Conservation (phyloP, 2,888 invertebrate species). For the Xylota sylvarum region DNA sequence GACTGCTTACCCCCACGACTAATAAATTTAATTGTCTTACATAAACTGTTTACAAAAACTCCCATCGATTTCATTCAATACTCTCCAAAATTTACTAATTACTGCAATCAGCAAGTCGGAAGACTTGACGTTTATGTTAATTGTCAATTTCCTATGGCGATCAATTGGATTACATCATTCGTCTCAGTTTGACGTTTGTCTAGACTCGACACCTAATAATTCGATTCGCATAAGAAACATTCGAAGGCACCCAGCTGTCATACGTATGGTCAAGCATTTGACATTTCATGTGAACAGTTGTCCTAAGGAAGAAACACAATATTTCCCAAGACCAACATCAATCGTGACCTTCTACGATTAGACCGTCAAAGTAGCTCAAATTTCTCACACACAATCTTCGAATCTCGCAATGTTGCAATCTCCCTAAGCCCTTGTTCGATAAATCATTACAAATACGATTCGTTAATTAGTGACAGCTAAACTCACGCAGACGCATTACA, state of each 20-base stretch:
- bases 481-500: slow-evolving; percentile 26
- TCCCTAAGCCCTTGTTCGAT: slow-evolving; percentile 11
- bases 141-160: not conserved
- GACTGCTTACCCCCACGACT: no score
- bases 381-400: not conserved
- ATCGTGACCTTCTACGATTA: not conserved
- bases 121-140: not conserved
- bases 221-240: not conserved
- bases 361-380: not conserved
- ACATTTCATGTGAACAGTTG: not conserved
- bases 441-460: slow-evolving; percentile 12
- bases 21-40: no score
- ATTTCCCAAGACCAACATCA: not conserved
- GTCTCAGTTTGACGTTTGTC: not conserved
- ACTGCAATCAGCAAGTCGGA: no score
- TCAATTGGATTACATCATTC: not conserved
- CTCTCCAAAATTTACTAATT: no score
- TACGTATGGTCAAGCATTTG: not conserved
- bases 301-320: not conserved
- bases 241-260: not conserved
- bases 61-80: no score
- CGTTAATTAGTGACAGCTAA: slow-evolving; percentile 38
- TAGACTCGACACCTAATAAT: not conserved
- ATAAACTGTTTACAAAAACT: no score
- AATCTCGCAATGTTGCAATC: slow-evolving; percentile 2